Conservation (phyloP, 2,113 vertebrate species). For the Lanius ludovicianus region DNA sequence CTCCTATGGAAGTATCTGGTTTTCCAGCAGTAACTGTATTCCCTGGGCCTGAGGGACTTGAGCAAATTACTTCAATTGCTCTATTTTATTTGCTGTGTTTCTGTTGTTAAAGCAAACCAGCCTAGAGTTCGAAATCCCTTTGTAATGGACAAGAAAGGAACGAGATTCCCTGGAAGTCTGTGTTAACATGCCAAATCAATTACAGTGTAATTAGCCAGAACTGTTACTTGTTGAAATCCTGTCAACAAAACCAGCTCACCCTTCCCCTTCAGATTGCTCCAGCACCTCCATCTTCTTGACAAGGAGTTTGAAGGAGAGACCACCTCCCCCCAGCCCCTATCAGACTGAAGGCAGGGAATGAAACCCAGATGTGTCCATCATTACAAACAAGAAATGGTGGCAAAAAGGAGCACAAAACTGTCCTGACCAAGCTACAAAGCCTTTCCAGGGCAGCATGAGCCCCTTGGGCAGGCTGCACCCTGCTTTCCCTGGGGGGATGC, state of each 20-base stretch:
- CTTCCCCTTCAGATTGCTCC: neutral
- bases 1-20: neutral
- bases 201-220: conserved; percentile 30
- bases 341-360: neutral
- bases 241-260: conserved; percentile 17
- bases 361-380: conserved; percentile 1
- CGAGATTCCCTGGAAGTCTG: neutral
- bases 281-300: neutral
- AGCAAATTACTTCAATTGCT: conserved; percentile 21
- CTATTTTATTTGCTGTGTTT: neutral
- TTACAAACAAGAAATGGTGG: neutral
- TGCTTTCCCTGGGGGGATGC: neutral
- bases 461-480: neutral
- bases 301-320: neutral
- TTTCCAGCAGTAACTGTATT: conserved; percentile 3
- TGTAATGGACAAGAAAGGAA: neutral
- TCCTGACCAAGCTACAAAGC: fast-evolving
- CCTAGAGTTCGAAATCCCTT: neutral
- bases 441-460: neutral
- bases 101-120: conserved; percentile 31
- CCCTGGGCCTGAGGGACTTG: neutral
- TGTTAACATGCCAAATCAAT: conserved; percentile 10
- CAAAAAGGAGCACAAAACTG: neutral
- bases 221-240: conserved; percentile 27
- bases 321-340: neutral